These are phyloP conservation scores for Neotoxoptera formosana DNA, from an alignment of 1,140 invertebrate species.

Conservation along the genomic window DNA sequence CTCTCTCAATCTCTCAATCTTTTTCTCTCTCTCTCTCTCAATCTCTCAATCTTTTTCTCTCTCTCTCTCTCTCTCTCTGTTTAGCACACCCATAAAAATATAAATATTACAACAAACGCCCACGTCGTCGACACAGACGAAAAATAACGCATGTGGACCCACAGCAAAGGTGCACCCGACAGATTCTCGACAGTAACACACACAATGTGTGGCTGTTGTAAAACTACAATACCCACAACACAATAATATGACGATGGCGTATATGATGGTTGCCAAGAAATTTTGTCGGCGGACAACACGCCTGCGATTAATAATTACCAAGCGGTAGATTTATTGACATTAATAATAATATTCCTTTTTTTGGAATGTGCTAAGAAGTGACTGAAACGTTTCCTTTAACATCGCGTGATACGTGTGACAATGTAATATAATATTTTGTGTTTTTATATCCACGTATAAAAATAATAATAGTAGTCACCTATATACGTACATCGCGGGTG, in stretches of 20 bases:
- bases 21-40: no score
- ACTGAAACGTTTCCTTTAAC: neutral
- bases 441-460: neutral
- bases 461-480: neutral
- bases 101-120: slow-evolving; percentile 32
- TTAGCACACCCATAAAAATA: neutral
- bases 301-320: slow-evolving; percentile 2
- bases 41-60: no score
- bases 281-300: slow-evolving; percentile 17
- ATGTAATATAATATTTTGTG: neutral
- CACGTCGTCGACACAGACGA: neutral
- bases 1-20: no score
- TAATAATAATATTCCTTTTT: neutral
- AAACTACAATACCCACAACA: neutral
- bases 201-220: neutral
- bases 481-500: neutral
- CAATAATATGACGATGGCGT: neutral
- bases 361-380: neutral
- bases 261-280: slow-evolving; percentile 16
- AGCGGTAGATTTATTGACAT: neutral
- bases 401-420: neutral
- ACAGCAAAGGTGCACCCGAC: neutral
- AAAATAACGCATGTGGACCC: neutral
- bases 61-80: neutral
- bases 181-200: neutral